These are phyloP conservation scores for Leucozona laternaria DNA, from an alignment of 2,888 invertebrate genomes.

Conservation along the genomic window DNA sequence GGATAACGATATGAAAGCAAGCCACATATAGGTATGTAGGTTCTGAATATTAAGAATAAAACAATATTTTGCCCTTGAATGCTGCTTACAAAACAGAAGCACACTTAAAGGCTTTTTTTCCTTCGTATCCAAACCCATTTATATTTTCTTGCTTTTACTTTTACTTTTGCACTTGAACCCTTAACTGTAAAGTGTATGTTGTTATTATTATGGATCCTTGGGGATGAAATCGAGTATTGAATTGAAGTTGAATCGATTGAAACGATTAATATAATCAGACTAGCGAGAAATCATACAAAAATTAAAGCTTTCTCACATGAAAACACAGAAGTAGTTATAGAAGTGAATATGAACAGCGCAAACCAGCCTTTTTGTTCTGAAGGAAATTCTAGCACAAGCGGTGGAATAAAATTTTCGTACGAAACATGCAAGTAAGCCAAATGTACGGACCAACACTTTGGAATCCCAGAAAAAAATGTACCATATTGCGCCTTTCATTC, in stretches of 20 bases:
- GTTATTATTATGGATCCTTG: not conserved
- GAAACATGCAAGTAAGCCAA: no score
- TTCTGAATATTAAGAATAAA: constrained; percentile 5
- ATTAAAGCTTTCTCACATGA: not conserved
- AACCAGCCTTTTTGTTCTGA: no score
- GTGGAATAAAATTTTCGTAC: no score
- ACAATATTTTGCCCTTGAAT: constrained; percentile 17
- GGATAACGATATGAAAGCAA: constrained; percentile 6
- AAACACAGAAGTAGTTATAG: not conserved
- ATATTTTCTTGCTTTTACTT: not conserved
- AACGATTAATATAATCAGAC: constrained; percentile 4
- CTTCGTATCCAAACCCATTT: not conserved
- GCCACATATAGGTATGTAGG: not conserved
- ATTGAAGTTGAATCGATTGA: constrained; percentile 10
- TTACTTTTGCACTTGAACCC: not conserved
- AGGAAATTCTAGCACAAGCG: no score
- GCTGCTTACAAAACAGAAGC: not conserved
- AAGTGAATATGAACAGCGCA: no score
- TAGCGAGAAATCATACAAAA: not conserved
- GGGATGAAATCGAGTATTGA: not conserved
- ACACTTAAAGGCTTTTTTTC: not conserved
- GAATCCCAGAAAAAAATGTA: no score
- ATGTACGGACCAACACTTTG: no score
- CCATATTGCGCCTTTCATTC: no score
- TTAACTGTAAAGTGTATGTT: no score